Conservation (phyloP, 1,140 invertebrate genomes). For the Solen grandis region DNA sequence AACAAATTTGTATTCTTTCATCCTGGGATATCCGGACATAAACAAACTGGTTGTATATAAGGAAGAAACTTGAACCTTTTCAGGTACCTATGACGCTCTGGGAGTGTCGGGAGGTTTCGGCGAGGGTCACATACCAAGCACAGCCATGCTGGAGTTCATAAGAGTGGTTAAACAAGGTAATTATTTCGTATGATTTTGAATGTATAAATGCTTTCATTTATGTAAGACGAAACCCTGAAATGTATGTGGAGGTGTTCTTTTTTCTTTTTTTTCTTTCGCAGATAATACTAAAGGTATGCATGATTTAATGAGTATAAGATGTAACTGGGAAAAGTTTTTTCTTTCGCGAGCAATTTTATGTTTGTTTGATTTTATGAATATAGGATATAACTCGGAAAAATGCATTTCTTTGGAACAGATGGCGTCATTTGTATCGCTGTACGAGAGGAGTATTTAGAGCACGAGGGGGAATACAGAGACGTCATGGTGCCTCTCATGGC, state of each 20-base stretch:
- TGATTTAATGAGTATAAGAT: too few species aligned
- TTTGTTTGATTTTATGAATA: too few species aligned
- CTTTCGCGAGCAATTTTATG: too few species aligned
- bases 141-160: constrained; percentile 78
- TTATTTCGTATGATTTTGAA: too few species aligned
- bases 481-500: constrained; percentile 74
- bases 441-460: constrained; percentile 76
- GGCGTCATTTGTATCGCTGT: constrained; percentile 78
- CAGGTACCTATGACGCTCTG: constrained; percentile 76
- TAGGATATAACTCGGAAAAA: too few species aligned
- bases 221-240: too few species aligned
- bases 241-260: too few species aligned
- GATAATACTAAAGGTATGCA: too few species aligned
- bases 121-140: constrained; percentile 79
- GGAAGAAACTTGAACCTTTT: neutral
- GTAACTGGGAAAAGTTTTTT: too few species aligned
- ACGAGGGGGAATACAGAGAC: constrained; percentile 75
- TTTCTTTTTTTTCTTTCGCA: too few species aligned
- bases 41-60: neutral
- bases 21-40: neutral
- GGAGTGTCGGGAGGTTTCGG: constrained; percentile 80
- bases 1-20: neutral
- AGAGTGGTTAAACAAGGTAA: constrained; percentile 79
- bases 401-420: too few species aligned
- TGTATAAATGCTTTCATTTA: too few species aligned